Conservation (phyloP, 2,113 vertebrate genomes). For the Syrmaticus mikado region DNA sequence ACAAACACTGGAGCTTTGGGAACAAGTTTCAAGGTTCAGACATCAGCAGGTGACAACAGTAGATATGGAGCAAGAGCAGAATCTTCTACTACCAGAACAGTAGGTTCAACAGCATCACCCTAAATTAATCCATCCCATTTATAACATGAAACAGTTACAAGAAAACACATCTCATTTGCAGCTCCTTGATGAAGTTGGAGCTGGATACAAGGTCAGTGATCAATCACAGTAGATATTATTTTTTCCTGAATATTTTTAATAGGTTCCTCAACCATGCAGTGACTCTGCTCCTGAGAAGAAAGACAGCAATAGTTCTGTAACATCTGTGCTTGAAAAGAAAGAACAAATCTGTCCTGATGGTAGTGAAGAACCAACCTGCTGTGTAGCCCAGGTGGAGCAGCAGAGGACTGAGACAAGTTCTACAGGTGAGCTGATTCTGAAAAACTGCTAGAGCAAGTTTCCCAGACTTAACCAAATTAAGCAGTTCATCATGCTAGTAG, state of each 20-base stretch:
- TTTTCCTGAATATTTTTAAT: neutral
- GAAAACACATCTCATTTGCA: neutral
- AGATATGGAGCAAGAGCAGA: neutral
- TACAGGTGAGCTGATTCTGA: neutral
- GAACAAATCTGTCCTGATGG: neutral
- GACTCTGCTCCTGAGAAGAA: neutral
- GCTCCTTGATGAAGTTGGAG: neutral
- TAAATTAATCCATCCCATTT: neutral
- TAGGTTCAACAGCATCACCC: constrained; percentile 53
- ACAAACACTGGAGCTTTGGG: constrained; percentile 88
- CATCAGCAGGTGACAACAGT: constrained; percentile 20
- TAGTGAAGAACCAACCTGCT: neutral
- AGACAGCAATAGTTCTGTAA: neutral
- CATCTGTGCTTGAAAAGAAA: neutral
- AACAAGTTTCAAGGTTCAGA: constrained; percentile 80
- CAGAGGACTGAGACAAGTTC: neutral
- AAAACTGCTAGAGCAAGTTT: accelerated
- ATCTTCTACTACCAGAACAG: constrained; percentile 31
- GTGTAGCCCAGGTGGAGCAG: neutral
- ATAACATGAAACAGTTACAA: accelerated
- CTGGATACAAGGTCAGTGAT: neutral
- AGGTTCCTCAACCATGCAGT: neutral
- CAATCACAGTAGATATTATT: neutral
- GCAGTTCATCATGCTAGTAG: neutral
- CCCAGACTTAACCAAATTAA: neutral